Conservation (phyloP, 2,888 invertebrate genomes). For the Xanthia togata region DNA sequence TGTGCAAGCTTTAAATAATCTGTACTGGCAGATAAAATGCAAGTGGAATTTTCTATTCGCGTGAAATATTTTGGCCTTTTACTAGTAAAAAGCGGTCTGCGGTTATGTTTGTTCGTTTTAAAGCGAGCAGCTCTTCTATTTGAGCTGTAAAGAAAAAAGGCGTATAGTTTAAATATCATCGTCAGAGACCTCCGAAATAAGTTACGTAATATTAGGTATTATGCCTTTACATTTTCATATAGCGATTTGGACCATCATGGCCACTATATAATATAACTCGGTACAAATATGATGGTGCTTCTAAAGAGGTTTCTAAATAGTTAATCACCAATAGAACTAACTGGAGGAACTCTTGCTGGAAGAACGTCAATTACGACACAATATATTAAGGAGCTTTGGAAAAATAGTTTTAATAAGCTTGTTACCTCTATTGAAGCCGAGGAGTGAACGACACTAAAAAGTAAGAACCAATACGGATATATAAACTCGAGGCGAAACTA, state of each 20-base stretch:
- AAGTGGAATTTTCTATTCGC: not conserved
- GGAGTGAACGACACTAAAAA: not conserved
- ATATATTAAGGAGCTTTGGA: not conserved
- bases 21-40: not conserved
- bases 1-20: no score
- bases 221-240: not conserved
- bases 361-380: conserved; percentile 5
- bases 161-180: not conserved
- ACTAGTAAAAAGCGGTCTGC: not conserved
- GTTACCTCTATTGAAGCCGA: conserved; percentile 1
- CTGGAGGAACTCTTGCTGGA: not conserved
- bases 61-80: not conserved
- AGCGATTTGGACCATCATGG: not conserved
- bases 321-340: conserved; percentile 17
- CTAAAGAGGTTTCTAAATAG: conserved; percentile 19
- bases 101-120: not conserved
- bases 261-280: not conserved
- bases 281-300: not conserved
- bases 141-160: not conserved
- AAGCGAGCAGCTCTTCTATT: not conserved
- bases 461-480: not conserved
- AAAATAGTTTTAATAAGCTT: conserved; percentile 1
- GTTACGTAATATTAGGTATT: not conserved
- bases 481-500: not conserved
- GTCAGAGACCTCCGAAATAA: not conserved